A percentile compares a stretch with the other conserved stretches of the same genome.
These are phyloP conservation scores for Phenacoccus solenopsis DNA, from an alignment of 1,140 invertebrate genomes.

Conservation along the genomic window DNA sequence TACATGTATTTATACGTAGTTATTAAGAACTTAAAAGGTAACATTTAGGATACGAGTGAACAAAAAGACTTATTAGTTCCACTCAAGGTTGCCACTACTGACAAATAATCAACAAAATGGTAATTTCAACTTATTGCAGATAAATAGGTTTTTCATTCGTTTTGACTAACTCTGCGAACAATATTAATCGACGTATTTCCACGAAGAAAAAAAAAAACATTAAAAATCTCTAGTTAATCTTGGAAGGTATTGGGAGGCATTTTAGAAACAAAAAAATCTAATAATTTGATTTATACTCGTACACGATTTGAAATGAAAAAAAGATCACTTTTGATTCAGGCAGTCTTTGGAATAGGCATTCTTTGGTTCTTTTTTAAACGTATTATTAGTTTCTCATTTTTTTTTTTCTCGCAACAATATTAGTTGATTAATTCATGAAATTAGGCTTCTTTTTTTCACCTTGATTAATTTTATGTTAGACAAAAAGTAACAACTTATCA, in stretches of 20 bases:
- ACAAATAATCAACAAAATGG: slow-evolving; percentile 4
- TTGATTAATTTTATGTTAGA: background rate
- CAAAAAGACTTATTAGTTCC: slow-evolving; percentile 13
- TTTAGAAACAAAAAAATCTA: background rate
- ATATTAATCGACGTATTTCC: too few species aligned
- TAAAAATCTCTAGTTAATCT: background rate
- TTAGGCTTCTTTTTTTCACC: too few species aligned
- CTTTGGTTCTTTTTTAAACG: slow-evolving; percentile 12
- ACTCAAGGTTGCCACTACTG: slow-evolving; percentile 14
- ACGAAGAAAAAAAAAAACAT: background rate
- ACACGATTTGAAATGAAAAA: background rate
- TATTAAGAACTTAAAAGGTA: slow-evolving; percentile 14
- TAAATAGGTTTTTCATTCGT: too few species aligned
- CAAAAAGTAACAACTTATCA: slow-evolving; percentile 3
- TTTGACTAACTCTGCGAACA: background rate
- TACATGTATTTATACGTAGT: background rate
- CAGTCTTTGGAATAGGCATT: slow-evolving; percentile 16
- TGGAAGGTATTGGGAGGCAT: too few species aligned
- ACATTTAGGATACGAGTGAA: slow-evolving; percentile 16
- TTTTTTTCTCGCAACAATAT: background rate
- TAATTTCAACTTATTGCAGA: background rate
- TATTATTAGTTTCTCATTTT: background rate
- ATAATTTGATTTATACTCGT: slow-evolving; percentile 1
- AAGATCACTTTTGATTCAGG: slow-evolving; percentile 16
- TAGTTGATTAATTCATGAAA: too few species aligned